Evolutionary conservation across 2,113 vertebrate species (phyloP).

Genomic region (Prinia subflava): DNA sequence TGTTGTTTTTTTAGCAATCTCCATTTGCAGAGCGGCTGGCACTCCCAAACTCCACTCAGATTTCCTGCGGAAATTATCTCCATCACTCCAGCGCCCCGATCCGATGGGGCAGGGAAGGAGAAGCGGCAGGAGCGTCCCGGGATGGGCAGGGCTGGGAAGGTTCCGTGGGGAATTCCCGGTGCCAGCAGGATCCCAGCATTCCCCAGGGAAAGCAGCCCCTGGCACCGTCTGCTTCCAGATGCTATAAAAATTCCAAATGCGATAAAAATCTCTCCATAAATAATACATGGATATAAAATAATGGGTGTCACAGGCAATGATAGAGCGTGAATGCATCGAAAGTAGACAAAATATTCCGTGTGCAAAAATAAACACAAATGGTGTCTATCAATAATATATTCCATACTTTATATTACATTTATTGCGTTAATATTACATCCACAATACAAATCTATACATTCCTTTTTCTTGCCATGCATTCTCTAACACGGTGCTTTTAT

Average conservation of each 20-base stretch:
- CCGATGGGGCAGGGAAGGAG: not conserved
- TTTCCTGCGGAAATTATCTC: too few species aligned
- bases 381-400: not conserved
- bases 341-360: not conserved
- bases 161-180: not conserved
- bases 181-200: not conserved
- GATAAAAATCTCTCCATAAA: not conserved
- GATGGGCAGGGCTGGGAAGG: not conserved
- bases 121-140: not conserved
- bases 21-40: not conserved
- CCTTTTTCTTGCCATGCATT: too few species aligned
- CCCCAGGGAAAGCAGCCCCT: not conserved
- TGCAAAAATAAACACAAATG: not conserved
- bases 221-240: not conserved
- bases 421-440: not conserved
- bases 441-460: not conserved
- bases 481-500: not conserved
- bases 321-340: rapidly evolving
- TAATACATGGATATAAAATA: not conserved
- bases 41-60: not conserved
- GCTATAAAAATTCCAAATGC: not conserved
- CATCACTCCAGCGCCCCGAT: rapidly evolving
- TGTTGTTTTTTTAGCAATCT: not conserved
- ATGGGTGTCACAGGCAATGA: rapidly evolving
- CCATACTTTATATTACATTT: not conserved